Evolutionary conservation across 1,140 invertebrate species (phyloP), one percentile per base, ranked within the genome.

Genomic region (Lordiphosa mommai): DNA sequence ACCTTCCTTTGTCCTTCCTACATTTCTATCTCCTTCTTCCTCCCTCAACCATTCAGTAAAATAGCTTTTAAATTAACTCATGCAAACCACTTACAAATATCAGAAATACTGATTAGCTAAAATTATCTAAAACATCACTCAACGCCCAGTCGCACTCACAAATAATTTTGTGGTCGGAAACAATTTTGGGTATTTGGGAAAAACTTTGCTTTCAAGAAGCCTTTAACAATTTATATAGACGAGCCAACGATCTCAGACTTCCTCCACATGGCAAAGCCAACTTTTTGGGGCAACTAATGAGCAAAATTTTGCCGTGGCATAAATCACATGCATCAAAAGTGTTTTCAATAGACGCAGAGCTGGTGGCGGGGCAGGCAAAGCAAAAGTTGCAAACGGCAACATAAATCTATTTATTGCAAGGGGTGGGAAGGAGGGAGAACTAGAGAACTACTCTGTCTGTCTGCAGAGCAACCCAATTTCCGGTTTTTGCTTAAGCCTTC

Each of bases 401-500:
- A 80, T 67, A 80, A 80, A 80, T 80, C 74, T 70, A 74, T 73
- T 61, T 80, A 41, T 61, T 49, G 50, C 52, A 33, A 12, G 72
- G 53, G 49, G 43, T 60, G 29, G 17, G 30, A 40, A 17, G 27
- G 40, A 9, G 12, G 10, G 9, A 13, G 16, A 43, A 17, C 10
- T n/a, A 27, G 40, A 43, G 40, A 27, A 12, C 17, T 7, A 43
- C 17, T 3, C n/a, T 33, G 23, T 61, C 77, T 76, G 77, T 84
- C 67, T 84, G 72, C 77, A 46, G 51, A 76, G 77, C 77, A 82
- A 82, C 77, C 76, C 76, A 82, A 82, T 82, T 82, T 82, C 76
- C 77, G 77, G 77, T 82, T 82, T 72, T 76, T 84, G 63, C 77
- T 84, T 82, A 84, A 82, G 77, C 77, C 69, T 76, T 65, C 66